Percentiles rank a stretch among this genome's conserved stretches.
Evolutionary conservation across 2,888 invertebrate genomes (phyloP).

Genomic region (Xanthia togata): DNA sequence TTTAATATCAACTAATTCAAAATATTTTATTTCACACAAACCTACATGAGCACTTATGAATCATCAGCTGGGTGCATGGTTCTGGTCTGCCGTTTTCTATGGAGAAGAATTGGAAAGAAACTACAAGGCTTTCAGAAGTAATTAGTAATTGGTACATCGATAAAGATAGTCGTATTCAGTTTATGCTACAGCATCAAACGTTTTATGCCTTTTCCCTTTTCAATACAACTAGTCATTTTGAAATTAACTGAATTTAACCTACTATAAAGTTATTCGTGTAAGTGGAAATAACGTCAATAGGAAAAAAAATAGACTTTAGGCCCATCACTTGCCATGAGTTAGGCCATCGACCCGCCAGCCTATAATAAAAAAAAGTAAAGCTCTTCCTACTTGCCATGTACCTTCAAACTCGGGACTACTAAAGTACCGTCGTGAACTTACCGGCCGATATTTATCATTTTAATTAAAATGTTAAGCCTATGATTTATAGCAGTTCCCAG

Average conservation of each 20-base stretch:
- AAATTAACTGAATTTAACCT: background rate
- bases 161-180: background rate
- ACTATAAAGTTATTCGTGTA: background rate
- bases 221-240: no score
- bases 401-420: slow-evolving; percentile 16
- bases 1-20: no score
- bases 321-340: background rate
- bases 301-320: background rate
- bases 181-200: background rate
- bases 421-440: slow-evolving; percentile 54
- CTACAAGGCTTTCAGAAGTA: no score
- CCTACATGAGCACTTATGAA: no score
- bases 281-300: background rate
- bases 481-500: slow-evolving; percentile 68
- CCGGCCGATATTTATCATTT: slow-evolving; percentile 71
- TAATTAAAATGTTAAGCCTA: slow-evolving; percentile 74
- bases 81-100: no score
- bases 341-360: background rate
- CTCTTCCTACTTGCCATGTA: background rate
- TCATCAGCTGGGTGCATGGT: no score
- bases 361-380: slow-evolving; percentile 31
- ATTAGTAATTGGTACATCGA: background rate
- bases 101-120: background rate
- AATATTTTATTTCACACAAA: no score
- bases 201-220: no score